Conservation (phyloP, 2,113 vertebrate genomes). For the Macquaria ambigua region DNA sequence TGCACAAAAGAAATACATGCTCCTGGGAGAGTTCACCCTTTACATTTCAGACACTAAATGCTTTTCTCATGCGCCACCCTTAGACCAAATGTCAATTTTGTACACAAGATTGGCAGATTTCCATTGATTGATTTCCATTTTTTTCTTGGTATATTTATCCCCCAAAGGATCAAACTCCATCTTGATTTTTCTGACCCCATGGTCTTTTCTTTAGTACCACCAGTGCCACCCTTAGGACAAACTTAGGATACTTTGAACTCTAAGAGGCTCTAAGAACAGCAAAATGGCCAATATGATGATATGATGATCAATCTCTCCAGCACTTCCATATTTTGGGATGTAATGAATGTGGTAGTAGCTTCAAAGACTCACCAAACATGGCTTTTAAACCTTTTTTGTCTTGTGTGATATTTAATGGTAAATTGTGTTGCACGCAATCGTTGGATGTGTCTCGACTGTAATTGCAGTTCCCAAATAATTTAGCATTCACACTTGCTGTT, state of each 20-base stretch:
- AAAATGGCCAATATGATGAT: neutral
- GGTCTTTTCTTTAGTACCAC: neutral
- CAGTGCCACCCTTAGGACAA: neutral
- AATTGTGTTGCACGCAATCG: constrained; percentile 9
- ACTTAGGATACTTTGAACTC: neutral
- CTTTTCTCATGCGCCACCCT: too few relatives aligned
- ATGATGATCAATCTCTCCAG: neutral
- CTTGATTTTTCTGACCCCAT: neutral
- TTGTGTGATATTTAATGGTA: constrained; percentile 9
- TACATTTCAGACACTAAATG: too few relatives aligned
- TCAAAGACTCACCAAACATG: neutral
- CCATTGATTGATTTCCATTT: too few relatives aligned
- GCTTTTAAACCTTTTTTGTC: neutral
- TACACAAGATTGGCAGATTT: too few relatives aligned
- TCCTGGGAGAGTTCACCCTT: too few relatives aligned
- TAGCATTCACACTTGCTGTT: constrained; percentile 54
- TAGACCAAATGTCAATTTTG: too few relatives aligned
- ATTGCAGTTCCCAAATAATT: constrained; percentile 51
- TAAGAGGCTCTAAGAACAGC: neutral
- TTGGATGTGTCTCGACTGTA: constrained; percentile 24
- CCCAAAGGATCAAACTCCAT: neutral
- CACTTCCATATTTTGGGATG: neutral
- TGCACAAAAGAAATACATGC: too few relatives aligned
- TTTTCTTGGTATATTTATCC: too few relatives aligned
- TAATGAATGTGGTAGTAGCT: neutral